A percentile compares a stretch with the other conserved stretches of the same genome.
These are phyloP conservation scores for Hybos culiciformis DNA, from an alignment of 2,888 invertebrate genomes.

Conservation along the genomic window DNA sequence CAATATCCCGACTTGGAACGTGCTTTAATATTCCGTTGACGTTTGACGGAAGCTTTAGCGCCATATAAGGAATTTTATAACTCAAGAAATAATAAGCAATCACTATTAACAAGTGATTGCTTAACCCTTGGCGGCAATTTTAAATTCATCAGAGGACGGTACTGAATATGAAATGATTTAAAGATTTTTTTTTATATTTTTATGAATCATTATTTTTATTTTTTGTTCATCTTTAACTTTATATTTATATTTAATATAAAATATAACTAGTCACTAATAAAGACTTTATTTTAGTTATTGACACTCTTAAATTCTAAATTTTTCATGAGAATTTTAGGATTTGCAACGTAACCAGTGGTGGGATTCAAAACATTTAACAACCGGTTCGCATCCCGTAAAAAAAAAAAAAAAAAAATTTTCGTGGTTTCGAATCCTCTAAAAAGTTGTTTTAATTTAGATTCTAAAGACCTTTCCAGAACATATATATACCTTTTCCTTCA, in stretches of 20 bases:
- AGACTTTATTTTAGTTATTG: no score
- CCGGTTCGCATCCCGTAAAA: no score
- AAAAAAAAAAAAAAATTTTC: no score
- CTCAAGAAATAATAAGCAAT: not conserved
- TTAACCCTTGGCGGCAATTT: not conserved
- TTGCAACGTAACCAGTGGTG: no score
- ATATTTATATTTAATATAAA: not conserved
- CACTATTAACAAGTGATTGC: not conserved
- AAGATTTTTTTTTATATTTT: not conserved
- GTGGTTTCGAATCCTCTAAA: no score
- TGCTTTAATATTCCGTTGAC: constrained; percentile 3
- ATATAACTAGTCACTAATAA: no score
- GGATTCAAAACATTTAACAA: no score
- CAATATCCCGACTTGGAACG: constrained; percentile 2
- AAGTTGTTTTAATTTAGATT: no score
- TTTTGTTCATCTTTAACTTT: not conserved
- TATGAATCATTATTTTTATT: not conserved
- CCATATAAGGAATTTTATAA: not conserved
- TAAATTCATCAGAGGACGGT: not conserved
- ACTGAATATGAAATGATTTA: not conserved
- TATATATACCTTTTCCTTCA: no score
- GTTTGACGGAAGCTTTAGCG: not conserved
- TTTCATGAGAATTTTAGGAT: no score
- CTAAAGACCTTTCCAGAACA: no score
- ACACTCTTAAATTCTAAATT: no score